Conservation (phyloP, 2,888 invertebrate genomes). For the Carterocephalus palaemon region DNA sequence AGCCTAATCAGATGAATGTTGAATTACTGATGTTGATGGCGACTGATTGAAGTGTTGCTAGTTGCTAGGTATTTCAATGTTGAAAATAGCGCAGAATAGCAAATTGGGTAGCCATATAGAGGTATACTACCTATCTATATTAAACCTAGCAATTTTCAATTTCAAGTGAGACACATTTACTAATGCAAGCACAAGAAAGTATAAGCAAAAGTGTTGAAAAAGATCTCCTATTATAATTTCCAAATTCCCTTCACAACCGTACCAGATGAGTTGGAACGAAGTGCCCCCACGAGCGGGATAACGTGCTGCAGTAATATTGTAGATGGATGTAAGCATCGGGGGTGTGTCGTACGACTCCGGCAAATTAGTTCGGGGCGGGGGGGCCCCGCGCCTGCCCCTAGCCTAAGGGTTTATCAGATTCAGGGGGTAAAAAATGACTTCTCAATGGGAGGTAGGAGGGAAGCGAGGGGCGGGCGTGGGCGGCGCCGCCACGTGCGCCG, state of each 20-base stretch:
- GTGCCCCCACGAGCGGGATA: conserved; percentile 73
- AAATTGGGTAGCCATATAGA: no score
- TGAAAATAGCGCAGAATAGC: no score
- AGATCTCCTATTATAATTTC: conserved; percentile 43
- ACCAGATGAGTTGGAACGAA: conserved; percentile 70
- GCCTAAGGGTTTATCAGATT: conserved; percentile 74
- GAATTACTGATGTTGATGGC: no score
- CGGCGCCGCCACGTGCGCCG: conserved; percentile 72
- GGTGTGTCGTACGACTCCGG: conserved; percentile 77
- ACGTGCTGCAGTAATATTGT: conserved; percentile 77
- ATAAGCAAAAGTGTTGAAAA: conserved; percentile 13
- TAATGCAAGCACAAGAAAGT: conserved; percentile 2
- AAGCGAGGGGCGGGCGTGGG: conserved; percentile 67
- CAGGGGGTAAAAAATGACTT: conserved; percentile 77
- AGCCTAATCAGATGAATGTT: no score
- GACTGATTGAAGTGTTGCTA: no score
- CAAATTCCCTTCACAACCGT: conserved; percentile 53
- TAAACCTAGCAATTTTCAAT: no score
- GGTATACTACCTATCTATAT: no score
- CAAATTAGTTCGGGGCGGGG: conserved; percentile 79
- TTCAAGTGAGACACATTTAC: neutral
- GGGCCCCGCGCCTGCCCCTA: conserved; percentile 56
- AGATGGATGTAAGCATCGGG: conserved; percentile 78
- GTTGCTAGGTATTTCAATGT: no score
- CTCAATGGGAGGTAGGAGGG: conserved; percentile 73